These are phyloP conservation scores for Dorcus hopei DNA, from an alignment of 2,888 invertebrate genomes.

Conservation along the genomic window DNA sequence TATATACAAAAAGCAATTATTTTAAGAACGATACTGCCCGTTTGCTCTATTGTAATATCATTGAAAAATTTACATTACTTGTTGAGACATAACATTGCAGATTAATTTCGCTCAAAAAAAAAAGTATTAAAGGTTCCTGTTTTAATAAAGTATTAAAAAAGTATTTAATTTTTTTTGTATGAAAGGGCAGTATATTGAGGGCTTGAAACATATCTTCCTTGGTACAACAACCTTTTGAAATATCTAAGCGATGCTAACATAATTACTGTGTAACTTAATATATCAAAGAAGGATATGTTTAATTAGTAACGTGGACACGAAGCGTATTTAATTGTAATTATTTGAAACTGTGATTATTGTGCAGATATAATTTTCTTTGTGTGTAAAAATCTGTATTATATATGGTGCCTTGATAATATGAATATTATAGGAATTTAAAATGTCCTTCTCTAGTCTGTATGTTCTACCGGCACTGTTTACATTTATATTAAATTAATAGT, in stretches of 20 bases:
- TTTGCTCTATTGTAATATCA: no score
- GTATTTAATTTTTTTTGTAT: not conserved
- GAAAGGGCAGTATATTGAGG: not conserved
- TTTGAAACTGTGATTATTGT: constrained; percentile 15
- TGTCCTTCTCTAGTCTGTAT: constrained; percentile 16
- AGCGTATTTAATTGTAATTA: not conserved
- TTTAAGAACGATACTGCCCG: no score
- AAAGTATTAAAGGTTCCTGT: not conserved
- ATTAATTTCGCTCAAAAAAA: not conserved
- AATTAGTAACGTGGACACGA: not conserved
- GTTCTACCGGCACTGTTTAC: constrained; percentile 14
- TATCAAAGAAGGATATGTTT: no score
- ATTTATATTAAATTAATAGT: not conserved
- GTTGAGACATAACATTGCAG: no score
- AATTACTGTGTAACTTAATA: no score
- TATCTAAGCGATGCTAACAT: no score
- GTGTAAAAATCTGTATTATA: constrained; percentile 15
- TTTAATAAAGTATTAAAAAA: constrained; percentile 1
- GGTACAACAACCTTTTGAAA: not conserved
- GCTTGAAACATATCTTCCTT: not conserved
- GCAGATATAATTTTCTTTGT: constrained; percentile 15
- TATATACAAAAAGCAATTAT: no score
- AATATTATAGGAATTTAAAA: constrained; percentile 14
- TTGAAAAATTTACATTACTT: no score
- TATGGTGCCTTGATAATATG: constrained; percentile 16